phyloP scores from a whole-genome alignment of 2,888 invertebrate genomes.

The Sphaerophoria rueppellii region DNA sequence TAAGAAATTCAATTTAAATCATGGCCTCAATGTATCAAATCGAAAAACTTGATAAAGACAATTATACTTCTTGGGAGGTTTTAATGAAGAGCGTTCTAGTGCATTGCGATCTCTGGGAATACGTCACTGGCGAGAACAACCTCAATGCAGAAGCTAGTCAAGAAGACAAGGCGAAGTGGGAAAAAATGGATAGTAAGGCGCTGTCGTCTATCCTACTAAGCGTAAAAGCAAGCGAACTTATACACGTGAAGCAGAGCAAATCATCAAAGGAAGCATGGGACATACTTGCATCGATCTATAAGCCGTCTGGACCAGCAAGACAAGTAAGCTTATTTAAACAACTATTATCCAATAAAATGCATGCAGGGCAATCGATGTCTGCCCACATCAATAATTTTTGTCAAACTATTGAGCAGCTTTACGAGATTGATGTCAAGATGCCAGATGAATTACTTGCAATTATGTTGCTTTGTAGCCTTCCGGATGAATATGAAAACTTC shows the following conservation, averaged over 20 bases:
- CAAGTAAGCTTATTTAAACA: background rate
- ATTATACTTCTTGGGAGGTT: no score
- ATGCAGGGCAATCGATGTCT: no score
- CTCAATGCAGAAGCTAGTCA: background rate
- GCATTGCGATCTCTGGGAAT: no score
- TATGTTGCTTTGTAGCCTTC: constrained; percentile 53
- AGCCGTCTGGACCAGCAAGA: constrained; percentile 76
- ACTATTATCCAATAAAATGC: background rate
- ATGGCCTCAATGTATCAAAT: no score
- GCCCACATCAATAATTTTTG: no score
- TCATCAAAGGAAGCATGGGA: constrained; percentile 77
- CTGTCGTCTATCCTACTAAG: constrained; percentile 8
- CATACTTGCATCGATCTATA: constrained; percentile 76
- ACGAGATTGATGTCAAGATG: constrained; percentile 41
- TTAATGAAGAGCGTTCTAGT: no score
- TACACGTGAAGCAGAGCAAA: constrained; percentile 76
- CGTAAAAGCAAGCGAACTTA: constrained; percentile 73
- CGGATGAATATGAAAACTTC: constrained; percentile 45
- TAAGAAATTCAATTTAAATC: no score
- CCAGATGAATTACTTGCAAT: constrained; percentile 47
- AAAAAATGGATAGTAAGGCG: background rate
- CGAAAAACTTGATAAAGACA: no score
- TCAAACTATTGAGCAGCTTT: constrained; percentile 45
- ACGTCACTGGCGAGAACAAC: no score
- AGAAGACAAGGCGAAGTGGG: background rate